Conservation (phyloP, 2,113 vertebrate species). For the Hystrix cristata region DNA sequence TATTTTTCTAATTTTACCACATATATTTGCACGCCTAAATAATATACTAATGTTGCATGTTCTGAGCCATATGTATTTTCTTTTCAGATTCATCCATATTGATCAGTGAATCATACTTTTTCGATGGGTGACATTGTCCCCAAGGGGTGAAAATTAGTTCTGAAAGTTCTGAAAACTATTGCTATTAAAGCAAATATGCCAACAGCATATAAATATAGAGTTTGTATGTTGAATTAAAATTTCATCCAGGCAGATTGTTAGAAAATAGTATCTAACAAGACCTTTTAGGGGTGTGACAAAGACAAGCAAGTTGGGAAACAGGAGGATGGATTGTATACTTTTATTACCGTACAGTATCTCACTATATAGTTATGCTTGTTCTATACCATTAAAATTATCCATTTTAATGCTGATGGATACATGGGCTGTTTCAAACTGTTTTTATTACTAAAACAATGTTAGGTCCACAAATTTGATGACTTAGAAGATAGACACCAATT, state of each 20-base stretch:
- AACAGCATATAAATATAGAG: not conserved
- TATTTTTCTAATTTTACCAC: not conserved
- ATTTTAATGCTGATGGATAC: not conserved
- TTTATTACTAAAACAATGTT: not conserved
- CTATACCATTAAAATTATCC: not conserved
- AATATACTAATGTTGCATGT: not conserved
- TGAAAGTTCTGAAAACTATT: not conserved
- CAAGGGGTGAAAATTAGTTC: not conserved
- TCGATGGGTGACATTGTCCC: not conserved
- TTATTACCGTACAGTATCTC: not conserved
- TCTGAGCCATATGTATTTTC: not conserved
- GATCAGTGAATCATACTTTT: not conserved
- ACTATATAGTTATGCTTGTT: not conserved
- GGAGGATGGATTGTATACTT: not conserved
- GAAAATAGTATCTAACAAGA: not conserved
- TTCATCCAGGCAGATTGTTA: not conserved
- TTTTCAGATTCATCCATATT: not conserved
- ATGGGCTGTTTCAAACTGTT: not conserved
- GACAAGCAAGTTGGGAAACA: not conserved
- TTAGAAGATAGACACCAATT: not conserved
- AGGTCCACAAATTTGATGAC: not conserved
- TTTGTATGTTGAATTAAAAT: conserved; percentile 16
- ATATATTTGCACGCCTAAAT: not conserved
- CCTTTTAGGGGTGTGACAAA: not conserved
- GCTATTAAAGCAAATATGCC: not conserved